Evolutionary conservation across 2,113 vertebrate genomes (phyloP).

Genomic region (Lagopus muta): DNA sequence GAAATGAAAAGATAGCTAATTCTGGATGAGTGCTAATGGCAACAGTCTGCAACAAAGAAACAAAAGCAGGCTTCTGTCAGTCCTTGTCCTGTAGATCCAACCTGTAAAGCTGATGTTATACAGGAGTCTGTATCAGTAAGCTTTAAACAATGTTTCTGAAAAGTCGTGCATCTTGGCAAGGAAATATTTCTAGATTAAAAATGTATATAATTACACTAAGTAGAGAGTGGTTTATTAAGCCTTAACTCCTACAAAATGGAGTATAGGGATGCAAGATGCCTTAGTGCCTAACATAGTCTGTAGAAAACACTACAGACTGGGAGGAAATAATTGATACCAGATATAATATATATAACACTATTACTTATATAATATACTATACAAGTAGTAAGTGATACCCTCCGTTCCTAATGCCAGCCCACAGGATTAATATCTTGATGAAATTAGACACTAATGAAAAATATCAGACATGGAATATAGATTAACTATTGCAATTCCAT

Average conservation of each 20-base stretch:
- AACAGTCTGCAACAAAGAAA: neutral
- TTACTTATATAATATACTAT: no score
- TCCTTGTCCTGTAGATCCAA: neutral
- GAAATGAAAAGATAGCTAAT: neutral
- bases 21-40: neutral
- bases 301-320: neutral
- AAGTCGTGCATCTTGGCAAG: neutral
- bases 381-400: no score
- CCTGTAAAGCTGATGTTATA: neutral
- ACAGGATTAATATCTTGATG: neutral
- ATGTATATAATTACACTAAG: neutral
- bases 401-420: neutral
- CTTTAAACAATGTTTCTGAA: neutral
- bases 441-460: neutral
- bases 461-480: neutral
- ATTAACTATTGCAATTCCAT: neutral
- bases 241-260: neutral
- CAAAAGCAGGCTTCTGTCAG: neutral
- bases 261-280: neutral
- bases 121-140: neutral
- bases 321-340: neutral
- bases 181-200: neutral
- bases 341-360: neutral
- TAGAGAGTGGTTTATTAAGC: neutral
- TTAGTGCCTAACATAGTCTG: neutral